Base-by-base conservation (phyloP, 2,888 invertebrate genomes). In the Sepioteuthis lessoniana region DNA sequence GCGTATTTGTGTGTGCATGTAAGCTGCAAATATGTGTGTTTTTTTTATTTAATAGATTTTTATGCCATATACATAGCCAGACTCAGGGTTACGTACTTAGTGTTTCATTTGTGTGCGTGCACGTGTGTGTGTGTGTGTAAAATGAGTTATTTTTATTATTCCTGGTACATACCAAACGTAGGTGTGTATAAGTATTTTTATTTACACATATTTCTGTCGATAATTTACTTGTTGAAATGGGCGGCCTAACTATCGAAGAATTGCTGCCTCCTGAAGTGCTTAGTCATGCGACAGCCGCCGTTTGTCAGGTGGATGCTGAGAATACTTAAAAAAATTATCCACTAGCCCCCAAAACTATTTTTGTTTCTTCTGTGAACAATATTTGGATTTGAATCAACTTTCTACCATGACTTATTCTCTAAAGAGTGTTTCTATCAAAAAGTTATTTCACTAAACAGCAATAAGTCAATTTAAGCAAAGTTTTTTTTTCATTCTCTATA, bases 191-290 rank as follows among this genome's bases (percentile, higher is more conserved):
- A 76, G n/a, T 25, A 16, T 7, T 35, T 60, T 1, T 25, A 60
- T 60, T 31, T 16, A 76, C 76, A n/a, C n/a, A 76, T 35, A 76
- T 76, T 76, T 76, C 76, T 76, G 35, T 76, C n/a, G 76, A 76
- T 13, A 42, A 76, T 76, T n/a, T n/a, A 76, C n/a, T 76, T 76
- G 76, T 35, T 76, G 76, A 76, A 76, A 76, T 76, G 16, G 76
- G 76, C 76, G 76, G n/a, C 76, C 76, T 76, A n/a, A 35, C 76
- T 76, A 76, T 76, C 76, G 76, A 76, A 76, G 76, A 76, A 76
- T n/a, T 76, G 76, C n/a, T 76, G 19, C 35, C 35, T n/a, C 76
- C 76, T 76, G 76, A 76, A 76, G 35, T 76, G 76, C 76, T 35
- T n/a, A 76, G n/a, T 76, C 76, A 76, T 76, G n/a, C 35, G n/a